phyloP scores from a whole-genome alignment of 2,113 vertebrate genomes.

The Tichodroma muraria region DNA sequence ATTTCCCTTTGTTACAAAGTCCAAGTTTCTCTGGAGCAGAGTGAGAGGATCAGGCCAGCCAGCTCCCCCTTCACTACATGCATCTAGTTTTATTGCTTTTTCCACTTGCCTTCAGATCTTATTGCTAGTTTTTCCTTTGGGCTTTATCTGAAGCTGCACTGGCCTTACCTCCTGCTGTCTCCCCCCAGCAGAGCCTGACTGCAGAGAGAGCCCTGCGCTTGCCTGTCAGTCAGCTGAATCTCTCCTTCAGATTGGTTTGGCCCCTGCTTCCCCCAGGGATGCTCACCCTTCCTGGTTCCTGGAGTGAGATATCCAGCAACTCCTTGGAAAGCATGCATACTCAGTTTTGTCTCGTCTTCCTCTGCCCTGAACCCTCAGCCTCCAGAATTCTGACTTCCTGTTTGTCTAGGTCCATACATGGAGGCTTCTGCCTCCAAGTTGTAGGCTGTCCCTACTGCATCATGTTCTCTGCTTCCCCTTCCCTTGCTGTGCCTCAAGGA shows the following conservation, averaged over 20 bases:
- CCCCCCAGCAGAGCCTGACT: background rate
- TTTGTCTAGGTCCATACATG: background rate
- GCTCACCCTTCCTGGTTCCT: background rate
- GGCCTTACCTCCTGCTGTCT: background rate
- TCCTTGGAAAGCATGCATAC: background rate
- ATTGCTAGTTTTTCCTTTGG: background rate
- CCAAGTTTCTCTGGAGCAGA: background rate
- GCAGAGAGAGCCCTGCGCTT: background rate
- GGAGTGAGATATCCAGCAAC: background rate
- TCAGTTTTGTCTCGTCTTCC: background rate
- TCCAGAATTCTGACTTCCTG: background rate
- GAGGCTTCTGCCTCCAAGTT: background rate
- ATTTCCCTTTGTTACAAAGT: background rate
- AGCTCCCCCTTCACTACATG: rapidly evolving
- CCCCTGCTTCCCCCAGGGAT: background rate
- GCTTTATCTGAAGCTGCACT: background rate
- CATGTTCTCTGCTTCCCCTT: background rate
- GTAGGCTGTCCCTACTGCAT: background rate
- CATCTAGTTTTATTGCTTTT: background rate
- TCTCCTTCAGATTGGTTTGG: background rate
- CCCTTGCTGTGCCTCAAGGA: background rate
- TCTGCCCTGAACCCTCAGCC: background rate
- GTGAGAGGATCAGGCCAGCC: rapidly evolving
- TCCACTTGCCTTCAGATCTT: background rate
- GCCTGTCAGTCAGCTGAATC: background rate